Evolutionary conservation across 2,888 invertebrate genomes (phyloP).

Genomic region (Sarcophaga caerulescens): DNA sequence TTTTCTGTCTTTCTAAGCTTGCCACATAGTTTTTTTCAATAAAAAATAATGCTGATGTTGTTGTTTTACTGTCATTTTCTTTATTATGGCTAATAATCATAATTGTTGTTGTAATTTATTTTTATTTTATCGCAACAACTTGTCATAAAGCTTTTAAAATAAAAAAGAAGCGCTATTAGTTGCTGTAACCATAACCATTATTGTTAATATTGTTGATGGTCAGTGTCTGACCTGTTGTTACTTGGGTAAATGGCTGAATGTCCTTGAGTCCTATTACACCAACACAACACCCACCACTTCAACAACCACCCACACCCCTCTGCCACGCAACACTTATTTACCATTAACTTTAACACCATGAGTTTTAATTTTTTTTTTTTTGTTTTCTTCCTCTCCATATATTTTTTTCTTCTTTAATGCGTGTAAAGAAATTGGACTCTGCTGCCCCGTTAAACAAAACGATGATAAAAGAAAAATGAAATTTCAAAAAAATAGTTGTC

Average conservation of each 20-base stretch:
- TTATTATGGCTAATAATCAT: conserved; percentile 55
- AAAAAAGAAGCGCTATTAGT: conserved; percentile 13
- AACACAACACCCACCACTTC: conserved; percentile 1
- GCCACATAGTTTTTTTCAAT: background rate
- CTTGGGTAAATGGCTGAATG: conserved; percentile 7
- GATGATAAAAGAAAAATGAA: background rate
- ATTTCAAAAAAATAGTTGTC: conserved; percentile 13
- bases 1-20: conserved; percentile 25
- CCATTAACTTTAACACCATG: background rate
- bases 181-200: conserved; percentile 30
- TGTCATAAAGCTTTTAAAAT: conserved; percentile 59
- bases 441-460: background rate
- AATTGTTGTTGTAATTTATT: conserved; percentile 49
- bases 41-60: conserved; percentile 14
- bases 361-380: background rate
- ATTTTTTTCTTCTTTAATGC: too few species aligned
- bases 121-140: conserved; percentile 58
- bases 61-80: conserved; percentile 11
- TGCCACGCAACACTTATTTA: background rate
- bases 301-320: background rate
- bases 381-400: too few species aligned
- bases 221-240: conserved; percentile 53
- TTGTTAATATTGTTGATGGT: background rate
- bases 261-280: conserved; percentile 32
- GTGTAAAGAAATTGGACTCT: background rate